Conservation (phyloP, 35 echinoderm and acorn worm genomes). For the Ophiothrix spiculata region DNA sequence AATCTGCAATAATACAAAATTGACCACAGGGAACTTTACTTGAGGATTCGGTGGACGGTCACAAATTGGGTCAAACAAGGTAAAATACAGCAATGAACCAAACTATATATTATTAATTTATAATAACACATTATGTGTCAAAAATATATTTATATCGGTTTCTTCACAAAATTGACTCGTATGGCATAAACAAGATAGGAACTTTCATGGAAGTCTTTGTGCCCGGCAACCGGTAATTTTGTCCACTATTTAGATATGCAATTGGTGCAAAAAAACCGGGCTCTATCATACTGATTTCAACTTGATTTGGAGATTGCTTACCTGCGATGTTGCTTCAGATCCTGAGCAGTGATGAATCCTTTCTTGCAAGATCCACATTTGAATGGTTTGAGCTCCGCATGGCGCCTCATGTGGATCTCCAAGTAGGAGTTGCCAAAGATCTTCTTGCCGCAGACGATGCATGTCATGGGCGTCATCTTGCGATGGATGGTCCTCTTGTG, state of each 20-base stretch:
- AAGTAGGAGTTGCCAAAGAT: not conserved
- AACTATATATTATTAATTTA: no score
- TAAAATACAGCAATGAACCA: no score
- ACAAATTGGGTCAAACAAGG: no score
- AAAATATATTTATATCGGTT: not conserved
- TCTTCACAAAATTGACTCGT: not conserved
- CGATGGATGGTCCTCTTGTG: constrained; percentile 11
- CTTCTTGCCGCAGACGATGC: not conserved
- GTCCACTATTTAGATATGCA: no score
- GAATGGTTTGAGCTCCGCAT: not conserved
- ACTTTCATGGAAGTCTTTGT: not conserved
- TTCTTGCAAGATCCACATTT: constrained; percentile 1
- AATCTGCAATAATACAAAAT: no score
- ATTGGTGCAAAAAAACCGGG: not conserved
- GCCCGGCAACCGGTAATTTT: not conserved
- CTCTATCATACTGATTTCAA: not conserved
- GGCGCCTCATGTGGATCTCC: not conserved
- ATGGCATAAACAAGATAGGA: not conserved
- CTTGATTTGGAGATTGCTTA: not conserved
- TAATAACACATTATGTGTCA: not conserved
- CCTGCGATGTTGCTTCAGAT: constrained; percentile 11
- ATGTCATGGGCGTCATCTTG: not conserved
- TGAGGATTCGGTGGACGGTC: no score
- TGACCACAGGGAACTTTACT: no score
- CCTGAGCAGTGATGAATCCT: not conserved